Base-by-base conservation (phyloP, 2,888 invertebrate species). In the Nymphalis urticae region DNA sequence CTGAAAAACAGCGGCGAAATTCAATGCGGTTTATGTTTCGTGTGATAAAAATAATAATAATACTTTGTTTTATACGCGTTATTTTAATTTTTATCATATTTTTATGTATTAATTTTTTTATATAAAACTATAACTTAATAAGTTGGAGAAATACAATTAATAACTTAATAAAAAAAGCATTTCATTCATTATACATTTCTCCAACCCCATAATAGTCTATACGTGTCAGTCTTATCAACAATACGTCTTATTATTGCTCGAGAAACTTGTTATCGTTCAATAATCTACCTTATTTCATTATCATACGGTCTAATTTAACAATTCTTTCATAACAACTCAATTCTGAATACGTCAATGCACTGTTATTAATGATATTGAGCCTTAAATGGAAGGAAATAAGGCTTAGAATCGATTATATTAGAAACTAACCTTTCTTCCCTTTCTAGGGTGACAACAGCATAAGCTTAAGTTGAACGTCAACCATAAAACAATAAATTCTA, bases 161-260 rank as follows among this genome's bases (percentile, higher is more conserved):
- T 32, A 32, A 32, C 27, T 32, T 32, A 32, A 32, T 32, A 42
- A 13, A 42, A 58, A 36, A 36, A 19, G 1, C 2, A 36, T 17
- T 19, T 42, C 42, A 58, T 58, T 32, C 17, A 56, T 56, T 42
- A 58, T 21, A 10, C 36, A 42, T 58, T 42, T 32, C 50, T 63
- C 19, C 16, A 62, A 54, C 59, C 60, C 65, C 62, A 63, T 68
- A 66, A 68, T 54, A 51, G 27, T 36, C 50, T 36, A 48, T 64
- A 58, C 70, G 64, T 62, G 62, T 62, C 62, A 51, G 62, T 68
- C 63, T 60, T 65, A 60, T 63, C 27, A 48, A 17, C 9, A 56
- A 62, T 27, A 65, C 51, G 58, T 56, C 54, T 54, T 64, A 64
- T 51, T 48, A 69, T 66, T 62, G 51, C 58, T 48, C 50, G 63